These are phyloP conservation scores for Heliothis peltigera DNA, from an alignment of 2,888 invertebrate species.

Conservation along the genomic window DNA sequence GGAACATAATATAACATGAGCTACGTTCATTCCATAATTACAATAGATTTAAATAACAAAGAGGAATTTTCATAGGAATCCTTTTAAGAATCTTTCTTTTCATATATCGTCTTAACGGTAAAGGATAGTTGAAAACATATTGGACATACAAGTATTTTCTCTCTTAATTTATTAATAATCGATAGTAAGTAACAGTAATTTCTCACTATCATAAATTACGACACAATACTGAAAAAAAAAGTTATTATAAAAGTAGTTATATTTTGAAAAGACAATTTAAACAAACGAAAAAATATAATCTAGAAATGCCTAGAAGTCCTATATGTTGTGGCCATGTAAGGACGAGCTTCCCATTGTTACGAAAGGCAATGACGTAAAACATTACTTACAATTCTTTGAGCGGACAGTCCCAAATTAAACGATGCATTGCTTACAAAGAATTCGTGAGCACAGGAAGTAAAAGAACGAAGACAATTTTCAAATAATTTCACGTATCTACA, in stretches of 20 bases:
- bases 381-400: slow-evolving; percentile 70
- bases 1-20: slow-evolving; percentile 18
- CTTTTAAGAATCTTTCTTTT: slow-evolving; percentile 20
- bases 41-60: slow-evolving; percentile 41
- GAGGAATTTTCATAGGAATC: slow-evolving; percentile 13
- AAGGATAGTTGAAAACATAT: slow-evolving; percentile 26
- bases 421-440: slow-evolving; percentile 65
- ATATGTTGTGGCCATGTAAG: slow-evolving; percentile 37
- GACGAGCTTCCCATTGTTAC: slow-evolving; percentile 40
- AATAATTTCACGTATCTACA: slow-evolving; percentile 58
- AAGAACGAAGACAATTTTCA: slow-evolving; percentile 44
- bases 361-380: slow-evolving; percentile 50
- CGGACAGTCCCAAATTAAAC: slow-evolving; percentile 66
- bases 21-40: slow-evolving; percentile 31
- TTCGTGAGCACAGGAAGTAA: slow-evolving; percentile 27
- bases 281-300: not conserved
- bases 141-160: slow-evolving; percentile 21
- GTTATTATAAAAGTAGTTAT: not conserved
- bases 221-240: too few relatives aligned
- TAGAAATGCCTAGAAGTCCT: slow-evolving; percentile 40
- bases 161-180: too few relatives aligned
- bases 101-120: slow-evolving; percentile 10
- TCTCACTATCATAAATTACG: too few relatives aligned
- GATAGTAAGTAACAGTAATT: too few relatives aligned
- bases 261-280: not conserved